Base-by-base conservation (phyloP, 1,140 invertebrate genomes). In the Cydia strobilella region DNA sequence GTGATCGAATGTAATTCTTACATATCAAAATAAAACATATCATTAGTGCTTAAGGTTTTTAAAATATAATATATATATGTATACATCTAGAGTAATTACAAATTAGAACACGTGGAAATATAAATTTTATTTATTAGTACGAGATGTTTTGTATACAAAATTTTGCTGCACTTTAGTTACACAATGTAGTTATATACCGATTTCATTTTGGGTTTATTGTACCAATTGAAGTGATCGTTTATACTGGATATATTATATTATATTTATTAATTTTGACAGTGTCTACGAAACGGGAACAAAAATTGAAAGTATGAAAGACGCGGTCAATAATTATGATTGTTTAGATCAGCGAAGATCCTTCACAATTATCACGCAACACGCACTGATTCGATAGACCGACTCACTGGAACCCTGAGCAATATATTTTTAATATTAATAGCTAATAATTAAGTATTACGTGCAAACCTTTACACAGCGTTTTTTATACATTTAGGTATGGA, bases 351-450 rank as follows among this genome's bases (percentile, higher is more conserved):
- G 65, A 13, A 27, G 42, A 72, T 48, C 39, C 42, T 20, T 25
- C 51, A 79, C 83, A 83, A 84, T 82, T 82, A 88, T 82, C 78
- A 77, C 82, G 87, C 84, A 88, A 81, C 78, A 77, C 82, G 87
- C 84, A 90, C 88, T 90, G 88, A 89, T 90, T 91, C 87, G 81
- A 86, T 86, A 84, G 85, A 88, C 88, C 88, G 87, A 92, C 89
- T 88, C 89, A 90, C 84, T 87, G 87, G 80, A 90, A 92, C 82
- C 90, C 84, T 90, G 87, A 92, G 89, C 88, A 92, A 91, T 92
- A 92, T 92, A 91, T 92, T 92, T 91, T 91, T 92, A 69, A 89
- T 90, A 80, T 73, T 79, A 77, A 89, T 89, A 88, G 45, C 39
- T 72, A 72, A 25, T 87, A 86, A 88, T 88, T 90, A 90, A 89